phyloP scores from a whole-genome alignment of 2,797 vertebrate genomes.

The Cheirogaleus major region DNA sequence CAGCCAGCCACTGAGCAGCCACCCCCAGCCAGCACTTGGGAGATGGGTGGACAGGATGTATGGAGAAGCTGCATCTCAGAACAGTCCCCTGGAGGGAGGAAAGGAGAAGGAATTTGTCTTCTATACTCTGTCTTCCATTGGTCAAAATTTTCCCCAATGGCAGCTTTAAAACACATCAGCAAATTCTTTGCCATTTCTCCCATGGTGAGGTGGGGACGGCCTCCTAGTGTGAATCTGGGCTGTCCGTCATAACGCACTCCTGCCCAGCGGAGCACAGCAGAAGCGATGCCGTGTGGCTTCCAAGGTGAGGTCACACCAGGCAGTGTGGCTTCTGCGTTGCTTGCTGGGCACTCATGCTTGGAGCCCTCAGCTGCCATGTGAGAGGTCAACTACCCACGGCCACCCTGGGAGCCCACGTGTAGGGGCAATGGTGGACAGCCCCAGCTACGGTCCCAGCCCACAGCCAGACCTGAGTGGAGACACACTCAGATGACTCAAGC shows the following conservation, averaged over 20 bases:
- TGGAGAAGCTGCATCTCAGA: background rate
- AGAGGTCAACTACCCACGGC: background rate
- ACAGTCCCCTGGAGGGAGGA: background rate
- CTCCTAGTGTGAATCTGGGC: background rate
- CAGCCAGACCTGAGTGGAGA: background rate
- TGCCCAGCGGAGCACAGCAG: background rate
- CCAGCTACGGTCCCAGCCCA: background rate
- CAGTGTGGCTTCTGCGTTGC: accelerated
- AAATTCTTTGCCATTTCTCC: background rate
- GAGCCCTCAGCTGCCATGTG: background rate
- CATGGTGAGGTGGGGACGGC: no score
- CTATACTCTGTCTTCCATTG: accelerated
- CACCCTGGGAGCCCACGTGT: accelerated
- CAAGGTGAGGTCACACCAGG: background rate
- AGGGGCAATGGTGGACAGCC: no score
- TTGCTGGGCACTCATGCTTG: background rate
- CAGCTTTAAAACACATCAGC: background rate
- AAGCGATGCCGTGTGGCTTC: background rate
- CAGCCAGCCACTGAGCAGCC: background rate
- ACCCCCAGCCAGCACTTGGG: accelerated
- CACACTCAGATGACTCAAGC: background rate
- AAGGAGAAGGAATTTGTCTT: background rate
- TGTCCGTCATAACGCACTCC: background rate
- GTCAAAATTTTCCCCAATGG: background rate
- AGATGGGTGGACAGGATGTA: background rate